Base-by-base conservation (phyloP, 2,888 invertebrate species). In the Nasonovia ribisnigri region DNA sequence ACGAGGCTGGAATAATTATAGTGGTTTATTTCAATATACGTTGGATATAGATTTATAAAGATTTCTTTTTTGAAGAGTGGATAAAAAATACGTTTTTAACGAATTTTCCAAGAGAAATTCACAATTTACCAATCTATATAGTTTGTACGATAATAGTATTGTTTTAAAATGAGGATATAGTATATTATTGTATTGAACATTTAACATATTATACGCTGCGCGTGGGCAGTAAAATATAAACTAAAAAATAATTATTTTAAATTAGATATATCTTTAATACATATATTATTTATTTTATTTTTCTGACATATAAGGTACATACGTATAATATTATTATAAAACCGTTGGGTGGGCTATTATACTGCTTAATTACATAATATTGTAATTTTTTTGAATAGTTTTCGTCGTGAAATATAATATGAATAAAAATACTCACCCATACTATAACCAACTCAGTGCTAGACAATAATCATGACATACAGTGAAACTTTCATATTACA, bases 21-120 rank as follows among this genome's bases (percentile, higher is more conserved):
- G 48, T 1, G 36, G 46, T 90, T 67, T 13, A 90, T 90, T 90
- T 77, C 5, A 90, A 77, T 91, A 51, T 84, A 91, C 77, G 13
- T n/a, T n/a, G 36, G 84, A 26, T 8, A 67, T 8, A 11, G 43
- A 89, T 36, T 26, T 36, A 36, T 54, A 88, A 84, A 84, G 8
- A 10, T 84, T n/a, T n/a, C n/a, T n/a, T n/a, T 67, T 67, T 60
- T 67, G 51, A 51, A 16, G 36, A 48, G n/a, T 87, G 6, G 51
- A 57, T 26, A 13, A 57, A 26, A 26, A 26, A 26, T 57, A 57
- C 26, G 26, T 57, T 57, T 51, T 57, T 2, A 88, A 88, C 87
- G 48, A n/a, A 46, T 29, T 87, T 48, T 46, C 48, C n/a, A n/a
- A 16, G 51, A 36, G 10, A 36, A 48, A 48, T 51, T 88, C 20